phyloP scores from a whole-genome alignment of 1,140 invertebrate species.

The Metopolophium dirhodum region DNA sequence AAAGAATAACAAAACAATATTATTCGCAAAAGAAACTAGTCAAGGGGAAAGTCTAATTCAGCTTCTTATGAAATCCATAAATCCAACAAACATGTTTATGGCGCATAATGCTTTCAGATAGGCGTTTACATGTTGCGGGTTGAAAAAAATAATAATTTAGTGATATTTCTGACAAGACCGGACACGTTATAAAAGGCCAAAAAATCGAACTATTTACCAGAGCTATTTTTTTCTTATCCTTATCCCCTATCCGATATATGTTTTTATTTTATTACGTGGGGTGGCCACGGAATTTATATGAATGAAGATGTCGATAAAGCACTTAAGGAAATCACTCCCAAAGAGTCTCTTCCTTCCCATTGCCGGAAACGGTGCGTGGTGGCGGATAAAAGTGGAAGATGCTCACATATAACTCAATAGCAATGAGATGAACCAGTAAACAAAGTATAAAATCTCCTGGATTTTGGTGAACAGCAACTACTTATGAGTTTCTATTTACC shows the following conservation, averaged over 20 bases:
- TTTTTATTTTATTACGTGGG: constrained; percentile 56
- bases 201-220: constrained; percentile 40
- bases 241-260: background rate
- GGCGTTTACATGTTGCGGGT: constrained; percentile 45
- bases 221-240: constrained; percentile 3
- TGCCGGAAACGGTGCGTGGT: background rate
- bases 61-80: constrained; percentile 51
- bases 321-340: constrained; percentile 56
- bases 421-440: constrained; percentile 37
- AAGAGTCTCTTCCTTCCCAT: constrained; percentile 27
- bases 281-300: constrained; percentile 50
- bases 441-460: constrained; percentile 22
- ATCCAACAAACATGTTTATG: constrained; percentile 50
- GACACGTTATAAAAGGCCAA: constrained; percentile 53
- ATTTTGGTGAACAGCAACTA: background rate
- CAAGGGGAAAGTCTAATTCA: constrained; percentile 45
- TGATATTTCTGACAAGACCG: constrained; percentile 55
- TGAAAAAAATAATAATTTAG: constrained; percentile 49
- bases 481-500: background rate
- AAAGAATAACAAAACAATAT: constrained; percentile 47
- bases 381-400: background rate
- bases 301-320: constrained; percentile 57
- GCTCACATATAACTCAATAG: constrained; percentile 37
- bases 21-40: constrained; percentile 38
- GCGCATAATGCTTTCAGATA: background rate